Evolutionary conservation across 2,113 vertebrate genomes (phyloP).

Genomic region (Pluvianellus socialis): DNA sequence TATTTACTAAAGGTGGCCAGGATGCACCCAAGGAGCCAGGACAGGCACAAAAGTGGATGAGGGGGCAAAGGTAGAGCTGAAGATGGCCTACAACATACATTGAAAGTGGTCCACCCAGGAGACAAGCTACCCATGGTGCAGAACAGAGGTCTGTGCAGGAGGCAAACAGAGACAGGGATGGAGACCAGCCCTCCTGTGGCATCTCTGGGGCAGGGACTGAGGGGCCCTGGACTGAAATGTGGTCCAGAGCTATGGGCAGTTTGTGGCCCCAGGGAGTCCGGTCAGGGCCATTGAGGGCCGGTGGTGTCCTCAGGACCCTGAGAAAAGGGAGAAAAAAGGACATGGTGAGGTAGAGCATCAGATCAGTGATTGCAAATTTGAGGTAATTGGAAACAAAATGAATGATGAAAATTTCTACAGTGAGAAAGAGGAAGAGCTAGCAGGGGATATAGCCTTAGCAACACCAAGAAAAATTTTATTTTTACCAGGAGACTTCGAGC

Average conservation of each 20-base stretch:
- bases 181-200: not conserved
- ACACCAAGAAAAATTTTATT: not conserved
- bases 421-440: not conserved
- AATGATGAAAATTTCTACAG: not conserved
- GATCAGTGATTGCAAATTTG: not conserved
- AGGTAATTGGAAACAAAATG: not conserved
- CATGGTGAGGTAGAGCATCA: not conserved
- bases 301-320: not conserved
- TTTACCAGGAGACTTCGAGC: not conserved
- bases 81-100: not conserved
- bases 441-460: not conserved
- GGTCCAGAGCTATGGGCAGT: accelerated
- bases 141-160: not conserved
- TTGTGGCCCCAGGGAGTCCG: no score
- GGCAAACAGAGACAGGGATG: not conserved
- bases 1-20: not conserved
- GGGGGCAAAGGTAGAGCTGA: not conserved
- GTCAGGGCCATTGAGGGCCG: not conserved
- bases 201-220: not conserved
- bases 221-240: not conserved
- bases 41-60: not conserved
- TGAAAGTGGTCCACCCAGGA: not conserved
- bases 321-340: not conserved
- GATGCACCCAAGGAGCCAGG: not conserved
- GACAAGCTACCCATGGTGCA: not conserved